Evolutionary conservation across 2,888 invertebrate genomes (phyloP), one percentile per base, ranked within the genome.

Genomic region (Tetanocera ferruginea): DNA sequence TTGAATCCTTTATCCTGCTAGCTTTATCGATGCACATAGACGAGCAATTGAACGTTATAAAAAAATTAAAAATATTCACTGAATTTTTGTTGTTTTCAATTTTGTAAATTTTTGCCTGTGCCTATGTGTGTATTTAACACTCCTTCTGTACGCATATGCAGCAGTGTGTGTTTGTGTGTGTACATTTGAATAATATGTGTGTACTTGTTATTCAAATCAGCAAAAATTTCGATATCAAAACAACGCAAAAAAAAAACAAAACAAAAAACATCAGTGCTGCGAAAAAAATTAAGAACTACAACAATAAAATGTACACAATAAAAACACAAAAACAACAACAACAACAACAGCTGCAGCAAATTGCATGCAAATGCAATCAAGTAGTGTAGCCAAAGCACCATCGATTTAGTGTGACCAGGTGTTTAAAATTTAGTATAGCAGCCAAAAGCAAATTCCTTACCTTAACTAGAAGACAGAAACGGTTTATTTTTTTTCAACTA

Each of bases 261-360:
- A 70, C 76, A 73, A 72, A 52, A 76, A 73, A n/a, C n/a, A n/a
- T n/a, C n/a, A 51, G 43, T 57, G 57, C 70, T 37, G 70, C 62
- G 67, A 60, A 34, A n/a, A 60, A 28, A 60, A 28, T 60, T 28
- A 28, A 5, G 17, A 17, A 28, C 60, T 28, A 60, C 60, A 60
- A 60, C 67, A 67, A 19, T 19, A 67, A 19, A 23, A 14, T n/a
- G n/a, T 57, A 43, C 37, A 67, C 19, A 55, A 55, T 1, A 64
- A 28, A 64, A 64, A 62, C 60, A 55, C 31, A 23, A 57, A 51
- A 70, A 34, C 76, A 82, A 73, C 78, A 78, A 74, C 78, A 81
- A 55, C 79, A 69, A 78, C 80, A 82, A 80, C 52, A 79, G 67
- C 75, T 76, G 80, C 76, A 79, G 31, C 52, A 67, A 64, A 19